Evolutionary conservation across 2,113 vertebrate species (phyloP), one percentile per base, ranked within the genome.

Genomic region (Percina caprodes): DNA sequence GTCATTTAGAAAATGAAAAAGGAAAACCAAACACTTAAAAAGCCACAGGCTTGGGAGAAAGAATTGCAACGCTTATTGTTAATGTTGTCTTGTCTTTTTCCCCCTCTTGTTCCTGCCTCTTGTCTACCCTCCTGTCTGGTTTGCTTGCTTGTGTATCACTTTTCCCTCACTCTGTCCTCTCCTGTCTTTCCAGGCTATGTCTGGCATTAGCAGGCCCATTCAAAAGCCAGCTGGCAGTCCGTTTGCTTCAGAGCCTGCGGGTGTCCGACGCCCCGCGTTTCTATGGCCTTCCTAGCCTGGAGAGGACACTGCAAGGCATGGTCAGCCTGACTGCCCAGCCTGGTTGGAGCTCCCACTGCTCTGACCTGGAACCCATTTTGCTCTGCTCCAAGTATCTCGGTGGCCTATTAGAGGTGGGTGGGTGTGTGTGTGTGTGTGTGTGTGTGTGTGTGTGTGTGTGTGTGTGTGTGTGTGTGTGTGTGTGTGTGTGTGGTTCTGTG

Each of bases 261-360:
- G 89, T 99, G 74, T 97, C 98, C 0, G 96, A 98, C 9, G 97
- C 97, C 0, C 98, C 97, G 0, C 96, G 95, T 68, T 99, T 99
- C 93, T 99, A 99, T 3, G 98, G 98, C 23, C 96, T 99, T 26
- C 98, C 98, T 26, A 97, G 96, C 46, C 92, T 99, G 62, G 97
- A 97, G 93, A 96, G 97, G 89, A 96, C 96, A 0, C 90, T 99
- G 66, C 93, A 90, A 83, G 97, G 96, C 77, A 96, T 99, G 96
- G 96, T 96, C 67, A 95, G 96, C 69, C 93, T 98, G 80, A 98
- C 97, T 3, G 96, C 96, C 0, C 80, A 95, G 51, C 96, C 97
- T 0, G 95, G 92, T 14, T 99, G 98, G 98, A 99, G 97, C 84
- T 84, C 95, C 14, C 95, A 96, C 69, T 96, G 96, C 66, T 82